phyloP scores from a whole-genome alignment of 64 coral and sea anemone species.

The Exaiptasia diaphana region DNA sequence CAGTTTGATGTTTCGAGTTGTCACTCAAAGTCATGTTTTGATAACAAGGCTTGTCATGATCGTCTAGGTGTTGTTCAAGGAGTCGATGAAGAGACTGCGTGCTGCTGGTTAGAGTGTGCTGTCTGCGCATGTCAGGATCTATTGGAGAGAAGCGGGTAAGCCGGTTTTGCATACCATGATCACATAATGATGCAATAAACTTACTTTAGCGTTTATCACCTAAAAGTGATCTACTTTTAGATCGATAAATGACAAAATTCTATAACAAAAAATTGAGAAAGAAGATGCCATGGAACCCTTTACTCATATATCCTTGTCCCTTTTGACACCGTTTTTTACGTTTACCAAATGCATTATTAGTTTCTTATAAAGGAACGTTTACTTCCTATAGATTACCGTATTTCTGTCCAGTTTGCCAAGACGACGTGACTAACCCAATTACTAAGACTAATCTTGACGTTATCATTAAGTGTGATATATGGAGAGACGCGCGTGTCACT shows the following conservation, averaged over 20 bases:
- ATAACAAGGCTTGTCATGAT: no score
- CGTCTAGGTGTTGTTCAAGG: constrained; percentile 36
- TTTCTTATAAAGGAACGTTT: no score
- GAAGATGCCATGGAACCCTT: no score
- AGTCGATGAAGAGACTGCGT: constrained; percentile 51
- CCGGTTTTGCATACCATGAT: background rate
- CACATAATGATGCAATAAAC: no score
- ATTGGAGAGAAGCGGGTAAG: constrained; percentile 14
- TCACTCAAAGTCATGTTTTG: no score
- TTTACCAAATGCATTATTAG: no score
- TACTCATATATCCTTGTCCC: background rate
- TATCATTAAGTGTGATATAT: constrained; percentile 2
- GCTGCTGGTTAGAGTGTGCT: constrained; percentile 58
- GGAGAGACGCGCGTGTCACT: background rate
- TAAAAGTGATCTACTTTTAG: no score
- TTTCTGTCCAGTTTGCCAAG: constrained; percentile 22
- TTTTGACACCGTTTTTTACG: background rate
- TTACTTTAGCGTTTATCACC: no score
- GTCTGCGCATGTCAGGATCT: constrained; percentile 28
- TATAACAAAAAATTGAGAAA: no score
- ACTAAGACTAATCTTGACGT: constrained; percentile 50
- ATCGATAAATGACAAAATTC: no score
- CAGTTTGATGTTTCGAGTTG: no score
- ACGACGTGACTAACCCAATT: constrained; percentile 10
- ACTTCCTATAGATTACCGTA: constrained; percentile 22